Base-by-base conservation (phyloP, 2,888 invertebrate genomes). In the Drosophila seclusa region DNA sequence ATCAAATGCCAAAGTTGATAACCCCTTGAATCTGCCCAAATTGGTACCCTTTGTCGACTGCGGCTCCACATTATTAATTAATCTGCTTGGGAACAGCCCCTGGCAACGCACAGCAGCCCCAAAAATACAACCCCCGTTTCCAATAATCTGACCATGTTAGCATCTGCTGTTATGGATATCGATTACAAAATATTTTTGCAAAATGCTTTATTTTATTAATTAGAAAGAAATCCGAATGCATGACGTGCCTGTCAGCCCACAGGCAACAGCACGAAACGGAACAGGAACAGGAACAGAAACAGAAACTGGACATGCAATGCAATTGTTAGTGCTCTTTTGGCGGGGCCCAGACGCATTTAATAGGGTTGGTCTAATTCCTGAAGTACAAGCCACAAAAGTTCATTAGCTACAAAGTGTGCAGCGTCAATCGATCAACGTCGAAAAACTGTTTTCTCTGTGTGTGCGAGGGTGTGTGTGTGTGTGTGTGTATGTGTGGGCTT, bases 121-220 rank as follows among this genome's bases (percentile, higher is more conserved):
- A 78, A 78, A 78, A 75, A 52, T 48, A 60, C 16, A 50, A 40
- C 50, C 7, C 50, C 32, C 54, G 2, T 21, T 42, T 42, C 4
- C 29, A n/a, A 66, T 67, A 67, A 68, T 68, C 40, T n/a, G 16
- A n/a, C 32, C 65, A 64, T 38, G 64, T 48, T n/a, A 24, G 32
- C 1, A 31, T 32, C 53, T 57, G 29, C n/a, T 34, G 55, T 48
- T 54, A 38, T 69, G 67, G 59, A 79, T 81, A 84, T 87, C 85
- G 85, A 80, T 85, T 78, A 74, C 86, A 38, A 40, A 53, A 71
- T 36, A 65, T 70, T 76, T 78, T 45, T 67, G 68, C 61, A 49
- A 76, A 65, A 60, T 71, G 75, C 69, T 73, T 78, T 72, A 82
- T 82, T 82, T 83, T 87, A 81, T 82, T 82, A 82, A 82, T 84